Conservation (phyloP, 2,797 vertebrate species). For the Sylvilagus floridanus region DNA sequence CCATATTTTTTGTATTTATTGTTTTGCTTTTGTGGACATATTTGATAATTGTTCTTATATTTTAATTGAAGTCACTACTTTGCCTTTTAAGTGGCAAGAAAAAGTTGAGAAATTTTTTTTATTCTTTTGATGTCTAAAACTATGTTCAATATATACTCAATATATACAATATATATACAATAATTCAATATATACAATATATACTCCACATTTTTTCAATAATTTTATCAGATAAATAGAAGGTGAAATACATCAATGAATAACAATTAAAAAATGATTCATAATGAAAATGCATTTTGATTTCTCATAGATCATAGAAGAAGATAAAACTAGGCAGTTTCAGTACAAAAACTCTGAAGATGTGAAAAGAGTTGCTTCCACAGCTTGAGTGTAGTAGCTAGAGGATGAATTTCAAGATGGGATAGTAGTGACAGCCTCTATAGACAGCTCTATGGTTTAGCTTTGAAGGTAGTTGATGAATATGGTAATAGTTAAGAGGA, state of each 20-base stretch:
- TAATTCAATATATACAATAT: background rate
- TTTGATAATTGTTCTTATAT: background rate
- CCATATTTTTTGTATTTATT: background rate
- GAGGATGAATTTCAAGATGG: background rate
- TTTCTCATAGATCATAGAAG: background rate
- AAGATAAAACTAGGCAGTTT: background rate
- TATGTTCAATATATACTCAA: background rate
- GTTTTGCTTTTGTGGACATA: background rate
- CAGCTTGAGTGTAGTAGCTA: rapidly evolving
- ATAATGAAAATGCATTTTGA: background rate
- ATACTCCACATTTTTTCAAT: background rate
- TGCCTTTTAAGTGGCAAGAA: background rate
- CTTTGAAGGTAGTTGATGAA: background rate
- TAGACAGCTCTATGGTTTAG: no score
- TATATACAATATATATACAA: no score
- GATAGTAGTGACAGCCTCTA: rapidly evolving
- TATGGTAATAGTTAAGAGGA: background rate
- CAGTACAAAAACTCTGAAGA: background rate
- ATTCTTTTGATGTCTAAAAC: background rate
- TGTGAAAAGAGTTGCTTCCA: rapidly evolving
- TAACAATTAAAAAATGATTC: background rate
- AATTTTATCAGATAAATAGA: background rate
- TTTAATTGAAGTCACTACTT: background rate
- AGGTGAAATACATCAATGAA: background rate
- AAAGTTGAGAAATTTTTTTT: background rate